These are phyloP conservation scores for Phyllotis vaccarum DNA, from an alignment of 2,797 vertebrate species.

Conservation along the genomic window DNA sequence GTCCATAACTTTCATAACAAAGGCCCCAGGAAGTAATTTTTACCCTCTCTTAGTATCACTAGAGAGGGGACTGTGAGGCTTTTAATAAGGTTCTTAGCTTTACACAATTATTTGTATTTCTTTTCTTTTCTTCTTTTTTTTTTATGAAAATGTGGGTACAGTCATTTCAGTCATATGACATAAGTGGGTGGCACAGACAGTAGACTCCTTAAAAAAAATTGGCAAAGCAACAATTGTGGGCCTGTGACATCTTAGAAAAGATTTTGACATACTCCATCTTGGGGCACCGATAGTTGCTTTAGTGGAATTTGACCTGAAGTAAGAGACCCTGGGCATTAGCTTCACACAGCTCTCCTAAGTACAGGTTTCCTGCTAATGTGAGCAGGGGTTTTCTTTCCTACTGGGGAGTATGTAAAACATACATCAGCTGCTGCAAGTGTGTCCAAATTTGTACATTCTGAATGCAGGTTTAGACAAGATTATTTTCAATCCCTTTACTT, in stretches of 20 bases:
- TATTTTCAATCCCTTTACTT: constrained; percentile 42
- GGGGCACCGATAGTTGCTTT: background rate
- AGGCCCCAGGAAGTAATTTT: constrained; percentile 19
- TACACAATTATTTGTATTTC: background rate
- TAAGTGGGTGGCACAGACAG: background rate
- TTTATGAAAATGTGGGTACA: background rate
- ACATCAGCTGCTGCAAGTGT: background rate
- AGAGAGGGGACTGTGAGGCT: background rate
- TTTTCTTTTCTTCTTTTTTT: too few relatives aligned
- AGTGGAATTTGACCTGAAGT: constrained; percentile 38
- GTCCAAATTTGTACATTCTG: background rate
- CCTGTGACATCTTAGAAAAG: constrained; percentile 1
- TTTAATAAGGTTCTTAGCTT: background rate
- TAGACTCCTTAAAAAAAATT: constrained; percentile 20
- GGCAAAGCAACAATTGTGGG: background rate
- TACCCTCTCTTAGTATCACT: background rate
- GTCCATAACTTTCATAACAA: constrained; percentile 43
- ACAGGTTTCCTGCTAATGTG: background rate
- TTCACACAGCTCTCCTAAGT: constrained; percentile 23
- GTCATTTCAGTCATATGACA: background rate
- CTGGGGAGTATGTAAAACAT: background rate
- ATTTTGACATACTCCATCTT: constrained; percentile 22
- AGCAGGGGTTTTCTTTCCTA: background rate
- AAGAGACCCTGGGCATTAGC: constrained; percentile 13
- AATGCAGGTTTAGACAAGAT: constrained; percentile 39